These are phyloP conservation scores for Oxycera nigricornis DNA, from an alignment of 2,888 invertebrate species.

Conservation along the genomic window DNA sequence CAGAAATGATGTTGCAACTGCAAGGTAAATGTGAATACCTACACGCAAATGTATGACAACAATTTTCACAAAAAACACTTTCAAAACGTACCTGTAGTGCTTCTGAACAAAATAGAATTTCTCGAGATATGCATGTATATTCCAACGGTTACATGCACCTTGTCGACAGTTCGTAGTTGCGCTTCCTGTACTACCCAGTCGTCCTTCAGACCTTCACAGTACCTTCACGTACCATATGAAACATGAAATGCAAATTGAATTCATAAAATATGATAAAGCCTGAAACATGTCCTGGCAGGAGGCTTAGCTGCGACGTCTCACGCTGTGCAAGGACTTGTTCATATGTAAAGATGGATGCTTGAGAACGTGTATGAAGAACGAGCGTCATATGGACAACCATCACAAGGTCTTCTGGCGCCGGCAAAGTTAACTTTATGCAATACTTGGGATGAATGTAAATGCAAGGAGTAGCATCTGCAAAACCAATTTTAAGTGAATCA, in stretches of 20 bases:
- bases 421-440: neutral
- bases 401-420: neutral
- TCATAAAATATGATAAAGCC: conserved; percentile 40
- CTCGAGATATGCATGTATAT: neutral
- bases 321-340: neutral
- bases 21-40: no score
- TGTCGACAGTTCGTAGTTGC: conserved; percentile 3
- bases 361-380: conserved; percentile 25
- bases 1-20: no score
- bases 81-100: neutral
- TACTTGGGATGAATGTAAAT: conserved; percentile 15
- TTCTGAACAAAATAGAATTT: conserved; percentile 2
- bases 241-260: conserved; percentile 36
- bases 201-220: neutral
- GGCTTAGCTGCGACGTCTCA: neutral
- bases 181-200: no score
- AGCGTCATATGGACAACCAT: conserved; percentile 12
- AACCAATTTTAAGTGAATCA: conserved; percentile 2
- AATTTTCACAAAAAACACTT: no score
- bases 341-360: neutral
- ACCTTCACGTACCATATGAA: conserved; percentile 29
- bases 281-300: conserved; percentile 17
- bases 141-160: conserved; percentile 3
- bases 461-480: neutral
- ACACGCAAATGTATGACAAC: no score